Base-by-base conservation (phyloP, 2,888 invertebrate genomes). In the Neoitamus cyanurus region DNA sequence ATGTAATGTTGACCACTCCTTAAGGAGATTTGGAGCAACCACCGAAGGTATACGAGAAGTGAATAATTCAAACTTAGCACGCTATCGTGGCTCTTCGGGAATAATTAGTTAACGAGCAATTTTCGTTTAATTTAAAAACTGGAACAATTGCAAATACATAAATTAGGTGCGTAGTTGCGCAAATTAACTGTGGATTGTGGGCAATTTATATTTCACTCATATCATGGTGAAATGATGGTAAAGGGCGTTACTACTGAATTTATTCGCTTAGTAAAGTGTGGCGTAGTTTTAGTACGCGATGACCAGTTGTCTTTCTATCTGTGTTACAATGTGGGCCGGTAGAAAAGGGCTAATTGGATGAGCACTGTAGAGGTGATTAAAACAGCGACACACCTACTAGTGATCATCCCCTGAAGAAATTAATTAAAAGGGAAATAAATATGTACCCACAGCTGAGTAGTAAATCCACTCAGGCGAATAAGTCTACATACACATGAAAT, bases 341-440 rank as follows among this genome's bases (percentile, higher is more conserved):
- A 42, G 42, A 37, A 75, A 75, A 75, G 75, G 75, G 75, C 37
- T 75, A 75, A 75, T 75, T 75, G 36, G 42, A 37, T 75, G 75
- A 42, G 13, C 11, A 46, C 13, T 42, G 42, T 42, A 75, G 9
- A 37, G 75, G 37, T 75, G 75, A 75, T 42, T 75, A 75, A 75
- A 75, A 28, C 25, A 4, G 30, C 30, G 70, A 7, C 75, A 75
- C 75, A 75, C 75, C 75, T 42, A 36, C 15, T 73, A 36, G 20
- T 73, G 36, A 15, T 36, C 36, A 36, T 36, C 75, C 42, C 25
- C 25, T 37, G 42, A 25, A 75, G 46, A 37, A 46, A 75, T 75
- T 75, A 75, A 75, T 75, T 75, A 75, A 75, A 75, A 75, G n/a
- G 34, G 20, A 75, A 30, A 30, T 70, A 70, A n/a, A n/a, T n/a